A percentile compares a stretch with the other conserved stretches of the same genome.
phyloP scores from a whole-genome alignment of 2,113 vertebrate species.

The Sorex araneus region DNA sequence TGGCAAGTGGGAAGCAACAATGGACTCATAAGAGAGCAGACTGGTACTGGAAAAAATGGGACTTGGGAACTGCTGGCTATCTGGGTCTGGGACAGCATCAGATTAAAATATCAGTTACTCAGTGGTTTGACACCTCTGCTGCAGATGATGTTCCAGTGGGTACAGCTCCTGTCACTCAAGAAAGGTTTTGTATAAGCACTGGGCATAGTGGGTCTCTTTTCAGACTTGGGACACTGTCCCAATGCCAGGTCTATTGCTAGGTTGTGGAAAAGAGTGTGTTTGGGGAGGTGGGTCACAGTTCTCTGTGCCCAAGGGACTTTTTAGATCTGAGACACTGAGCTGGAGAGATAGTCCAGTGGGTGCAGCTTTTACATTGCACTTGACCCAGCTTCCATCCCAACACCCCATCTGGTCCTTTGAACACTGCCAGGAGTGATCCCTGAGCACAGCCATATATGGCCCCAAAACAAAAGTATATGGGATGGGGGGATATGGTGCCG shows the following conservation, averaged over 20 bases:
- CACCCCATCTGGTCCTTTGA: not conserved
- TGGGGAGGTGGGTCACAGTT: no score
- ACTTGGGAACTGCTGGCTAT: not conserved
- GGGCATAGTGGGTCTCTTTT: not conserved
- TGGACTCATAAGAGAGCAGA: not conserved
- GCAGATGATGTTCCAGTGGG: not conserved
- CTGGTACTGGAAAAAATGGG: no score
- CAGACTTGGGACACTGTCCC: not conserved
- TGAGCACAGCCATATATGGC: no score
- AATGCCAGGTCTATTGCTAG: not conserved
- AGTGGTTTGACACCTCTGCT: not conserved
- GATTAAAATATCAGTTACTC: not conserved
- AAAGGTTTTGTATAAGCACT: not conserved
- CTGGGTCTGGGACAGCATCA: not conserved
- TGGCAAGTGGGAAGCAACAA: not conserved
- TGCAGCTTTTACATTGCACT: no score
- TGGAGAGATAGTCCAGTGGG: no score
- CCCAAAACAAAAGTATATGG: no score
- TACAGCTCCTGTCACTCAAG: not conserved
- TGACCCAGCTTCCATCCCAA: no score
- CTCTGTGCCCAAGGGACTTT: not conserved
- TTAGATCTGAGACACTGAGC: not conserved
- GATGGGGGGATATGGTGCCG: no score
- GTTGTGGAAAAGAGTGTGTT: not conserved
- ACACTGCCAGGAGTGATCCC: no score